Conservation (phyloP, 1,140 invertebrate species). For the Euwallacea similis region DNA sequence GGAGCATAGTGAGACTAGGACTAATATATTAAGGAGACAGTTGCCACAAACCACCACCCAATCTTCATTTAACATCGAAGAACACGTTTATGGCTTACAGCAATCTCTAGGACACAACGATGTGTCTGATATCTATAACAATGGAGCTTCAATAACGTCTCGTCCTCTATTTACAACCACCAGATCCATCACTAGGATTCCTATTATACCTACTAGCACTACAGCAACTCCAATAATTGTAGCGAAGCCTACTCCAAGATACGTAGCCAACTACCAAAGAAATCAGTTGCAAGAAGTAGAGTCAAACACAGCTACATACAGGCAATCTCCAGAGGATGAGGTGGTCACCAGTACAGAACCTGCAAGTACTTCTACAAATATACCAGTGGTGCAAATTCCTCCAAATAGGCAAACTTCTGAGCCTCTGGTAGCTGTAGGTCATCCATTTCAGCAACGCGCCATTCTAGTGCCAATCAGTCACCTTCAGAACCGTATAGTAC, state of each 20-base stretch:
- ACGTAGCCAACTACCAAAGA: conserved; percentile 44
- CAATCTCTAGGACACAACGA: conserved; percentile 60
- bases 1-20: conserved; percentile 53
- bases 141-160: conserved; percentile 59
- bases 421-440: conserved; percentile 53
- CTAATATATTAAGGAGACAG: conserved; percentile 62
- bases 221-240: conserved; percentile 47
- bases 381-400: conserved; percentile 50
- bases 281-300: conserved; percentile 39
- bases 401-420: conserved; percentile 48
- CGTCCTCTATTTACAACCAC: conserved; percentile 68
- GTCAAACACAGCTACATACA: conserved; percentile 40
- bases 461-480: conserved; percentile 55
- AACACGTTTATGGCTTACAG: conserved; percentile 53
- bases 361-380: conserved; percentile 38
- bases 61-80: conserved; percentile 55
- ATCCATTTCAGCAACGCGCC: conserved; percentile 57
- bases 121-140: conserved; percentile 66
- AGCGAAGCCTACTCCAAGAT: conserved; percentile 47
- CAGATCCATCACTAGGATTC: conserved; percentile 46
- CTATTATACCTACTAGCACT: conserved; percentile 40
- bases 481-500: conserved; percentile 51
- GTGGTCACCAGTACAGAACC: conserved; percentile 40
- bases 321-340: conserved; percentile 33
- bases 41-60: conserved; percentile 53